phyloP scores from a whole-genome alignment of 1,140 invertebrate genomes.

The Rhynchophorus ferrugineus region DNA sequence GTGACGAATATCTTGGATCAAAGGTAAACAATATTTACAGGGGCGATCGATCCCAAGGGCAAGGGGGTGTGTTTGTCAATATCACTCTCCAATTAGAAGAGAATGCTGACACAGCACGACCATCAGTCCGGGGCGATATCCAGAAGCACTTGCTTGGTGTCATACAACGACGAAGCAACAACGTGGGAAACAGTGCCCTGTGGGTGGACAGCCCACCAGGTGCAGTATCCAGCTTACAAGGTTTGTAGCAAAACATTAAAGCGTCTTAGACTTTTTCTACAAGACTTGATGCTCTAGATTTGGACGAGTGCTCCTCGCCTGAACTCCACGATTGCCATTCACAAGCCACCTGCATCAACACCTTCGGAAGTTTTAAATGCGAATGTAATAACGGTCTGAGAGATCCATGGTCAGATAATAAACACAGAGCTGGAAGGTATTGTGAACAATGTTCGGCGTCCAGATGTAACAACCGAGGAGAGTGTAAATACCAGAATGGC shows the following conservation, averaged over 20 bases:
- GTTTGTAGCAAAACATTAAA: slow-evolving; percentile 15
- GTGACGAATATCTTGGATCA: slow-evolving; percentile 74
- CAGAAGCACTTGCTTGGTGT: slow-evolving; percentile 78
- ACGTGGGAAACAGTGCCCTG: slow-evolving; percentile 75
- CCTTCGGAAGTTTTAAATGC: slow-evolving; percentile 84
- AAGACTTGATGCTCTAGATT: slow-evolving; percentile 49
- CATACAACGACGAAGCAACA: slow-evolving; percentile 72
- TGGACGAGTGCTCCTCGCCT: slow-evolving; percentile 79
- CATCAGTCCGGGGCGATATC: slow-evolving; percentile 63
- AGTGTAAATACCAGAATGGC: slow-evolving; percentile 68
- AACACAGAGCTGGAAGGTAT: slow-evolving; percentile 57
- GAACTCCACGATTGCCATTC: slow-evolving; percentile 89
- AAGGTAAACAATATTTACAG: slow-evolving; percentile 75
- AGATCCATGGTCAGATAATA: slow-evolving; percentile 60
- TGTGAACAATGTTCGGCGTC: slow-evolving; percentile 69
- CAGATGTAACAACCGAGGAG: slow-evolving; percentile 76
- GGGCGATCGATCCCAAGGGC: slow-evolving; percentile 55
- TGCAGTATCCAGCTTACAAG: slow-evolving; percentile 38
- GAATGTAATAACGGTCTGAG: slow-evolving; percentile 71
- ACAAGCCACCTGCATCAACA: slow-evolving; percentile 78
- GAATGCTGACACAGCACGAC: slow-evolving; percentile 57
- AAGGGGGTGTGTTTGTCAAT: slow-evolving; percentile 73
- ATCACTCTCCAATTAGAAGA: slow-evolving; percentile 70
- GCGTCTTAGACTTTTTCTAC: too few relatives aligned
- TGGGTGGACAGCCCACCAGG: slow-evolving; percentile 74